Base-by-base conservation (phyloP, 2,888 invertebrate species). In the Willowsia nigromaculata region DNA sequence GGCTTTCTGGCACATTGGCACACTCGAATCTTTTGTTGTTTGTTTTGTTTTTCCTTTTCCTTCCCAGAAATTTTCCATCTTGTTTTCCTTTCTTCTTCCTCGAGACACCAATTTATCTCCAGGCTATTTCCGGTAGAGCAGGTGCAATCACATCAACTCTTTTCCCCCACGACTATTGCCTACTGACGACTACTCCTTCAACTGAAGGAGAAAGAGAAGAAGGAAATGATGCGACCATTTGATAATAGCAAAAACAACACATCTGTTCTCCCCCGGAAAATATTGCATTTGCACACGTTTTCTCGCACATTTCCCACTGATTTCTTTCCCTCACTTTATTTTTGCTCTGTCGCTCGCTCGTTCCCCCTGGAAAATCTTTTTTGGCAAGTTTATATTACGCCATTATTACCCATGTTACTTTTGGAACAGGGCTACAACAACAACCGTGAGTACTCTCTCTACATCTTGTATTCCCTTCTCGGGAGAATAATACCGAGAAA, bases 51-150 rank as follows among this genome's bases (percentile, higher is more conserved):
- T 47, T 78, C 11, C 4, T 40, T 47, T 74, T 74, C 18, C 78
- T 30, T 33, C 30, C n/a, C n/a, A n/a, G n/a, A n/a, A n/a, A n/a
- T n/a, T n/a, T n/a, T n/a, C n/a, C 27, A 25, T 74, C 25, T 43
- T 74, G 40, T 13, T 43, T 74, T 50, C 25, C 0, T 25, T 65
- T 50, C n/a, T 62, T 40, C 50, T 68, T 86, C 53, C 86, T 80
- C 86, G 40, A 80, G 86, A 86, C 86, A 80, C 80, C 86, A 78
- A 86, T 86, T 86, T 86, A 86, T 86, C 86, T 86, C 80, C 50
- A 40, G 80, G 80, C 80, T 86, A 86, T 53, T 86, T 86, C 86
- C 86, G 62, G 82, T 86, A 71, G n/a, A 18, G 78, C 85, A 85
- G 78, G 85, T 78, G 85, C 53, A 53, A 84, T 71, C 22, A 62